Evolutionary conservation across 2,888 invertebrate species (phyloP).

Genomic region (Eilema sororculum): DNA sequence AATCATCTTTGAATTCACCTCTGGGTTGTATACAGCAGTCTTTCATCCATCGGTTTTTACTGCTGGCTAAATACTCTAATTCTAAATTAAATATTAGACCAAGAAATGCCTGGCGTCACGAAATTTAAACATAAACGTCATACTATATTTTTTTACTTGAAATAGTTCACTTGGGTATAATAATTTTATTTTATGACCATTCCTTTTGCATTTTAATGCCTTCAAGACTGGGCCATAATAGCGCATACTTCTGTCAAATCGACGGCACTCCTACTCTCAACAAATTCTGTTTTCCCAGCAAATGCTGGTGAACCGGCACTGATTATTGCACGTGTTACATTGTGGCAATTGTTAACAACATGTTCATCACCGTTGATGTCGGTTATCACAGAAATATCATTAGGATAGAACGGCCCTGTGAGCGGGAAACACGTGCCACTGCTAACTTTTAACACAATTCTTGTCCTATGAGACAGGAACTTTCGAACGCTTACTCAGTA

Average conservation of each 20-base stretch:
- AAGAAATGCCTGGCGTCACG: background rate
- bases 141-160: background rate
- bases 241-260: background rate
- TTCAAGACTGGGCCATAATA: background rate
- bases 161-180: background rate
- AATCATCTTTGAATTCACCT: too few relatives aligned
- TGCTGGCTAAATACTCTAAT: background rate
- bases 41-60: background rate
- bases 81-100: background rate
- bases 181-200: background rate
- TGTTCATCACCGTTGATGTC: too few relatives aligned
- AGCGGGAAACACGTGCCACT: too few relatives aligned
- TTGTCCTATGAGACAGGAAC: too few relatives aligned
- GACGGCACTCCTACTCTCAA: too few relatives aligned
- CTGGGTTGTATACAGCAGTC: too few relatives aligned
- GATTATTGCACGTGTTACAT: background rate
- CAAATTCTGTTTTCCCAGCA: too few relatives aligned
- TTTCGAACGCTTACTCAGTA: too few relatives aligned
- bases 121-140: slow-evolving; percentile 3
- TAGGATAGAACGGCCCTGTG: too few relatives aligned
- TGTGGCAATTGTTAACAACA: background rate
- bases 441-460: too few relatives aligned
- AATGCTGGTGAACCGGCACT: background rate
- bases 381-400: too few relatives aligned
- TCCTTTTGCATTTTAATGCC: background rate